Evolutionary conservation across 30 jellyfish, hydroid and myxozoan species (phyloP).

Genomic region (Sanderia malayensis): DNA sequence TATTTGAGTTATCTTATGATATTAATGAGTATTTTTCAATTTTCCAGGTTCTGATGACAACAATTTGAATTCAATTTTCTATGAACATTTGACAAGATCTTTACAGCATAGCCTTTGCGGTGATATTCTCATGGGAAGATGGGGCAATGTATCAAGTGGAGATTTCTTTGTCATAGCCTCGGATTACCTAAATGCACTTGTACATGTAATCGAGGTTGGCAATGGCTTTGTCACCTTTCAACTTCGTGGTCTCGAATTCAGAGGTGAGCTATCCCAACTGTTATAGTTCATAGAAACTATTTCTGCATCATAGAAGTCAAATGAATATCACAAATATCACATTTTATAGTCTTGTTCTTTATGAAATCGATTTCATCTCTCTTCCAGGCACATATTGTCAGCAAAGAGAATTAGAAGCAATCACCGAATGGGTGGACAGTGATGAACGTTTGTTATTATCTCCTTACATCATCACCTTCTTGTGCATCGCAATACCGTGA

Average conservation of each 20-base stretch:
- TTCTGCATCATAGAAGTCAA: too few species aligned
- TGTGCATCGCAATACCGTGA: not conserved
- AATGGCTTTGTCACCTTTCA: constrained; percentile 95
- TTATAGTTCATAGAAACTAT: too few species aligned
- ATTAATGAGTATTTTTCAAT: too few species aligned
- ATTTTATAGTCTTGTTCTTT: too few species aligned
- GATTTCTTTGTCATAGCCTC: constrained; percentile 95
- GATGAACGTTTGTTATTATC: constrained; percentile 70
- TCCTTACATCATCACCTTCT: too few species aligned
- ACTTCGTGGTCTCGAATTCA: constrained; percentile 90
- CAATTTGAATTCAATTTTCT: constrained; percentile 88
- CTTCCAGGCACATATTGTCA: constrained; percentile 92
- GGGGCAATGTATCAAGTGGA: constrained; percentile 97
- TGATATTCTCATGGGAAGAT: constrained; percentile 84
- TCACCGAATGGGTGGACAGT: constrained; percentile 87
- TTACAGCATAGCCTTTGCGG: constrained; percentile 93
- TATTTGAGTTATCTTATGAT: too few species aligned
- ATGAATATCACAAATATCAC: too few species aligned
- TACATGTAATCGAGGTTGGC: constrained; percentile 89
- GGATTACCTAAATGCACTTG: constrained; percentile 90
- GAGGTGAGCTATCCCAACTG: too few species aligned
- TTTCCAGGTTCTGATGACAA: constrained; percentile 91
- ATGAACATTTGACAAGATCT: constrained; percentile 93
- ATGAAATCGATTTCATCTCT: too few species aligned
- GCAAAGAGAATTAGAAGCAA: constrained; percentile 96